Conservation (phyloP, 2,797 vertebrate species). For the Argyrosomus regius region DNA sequence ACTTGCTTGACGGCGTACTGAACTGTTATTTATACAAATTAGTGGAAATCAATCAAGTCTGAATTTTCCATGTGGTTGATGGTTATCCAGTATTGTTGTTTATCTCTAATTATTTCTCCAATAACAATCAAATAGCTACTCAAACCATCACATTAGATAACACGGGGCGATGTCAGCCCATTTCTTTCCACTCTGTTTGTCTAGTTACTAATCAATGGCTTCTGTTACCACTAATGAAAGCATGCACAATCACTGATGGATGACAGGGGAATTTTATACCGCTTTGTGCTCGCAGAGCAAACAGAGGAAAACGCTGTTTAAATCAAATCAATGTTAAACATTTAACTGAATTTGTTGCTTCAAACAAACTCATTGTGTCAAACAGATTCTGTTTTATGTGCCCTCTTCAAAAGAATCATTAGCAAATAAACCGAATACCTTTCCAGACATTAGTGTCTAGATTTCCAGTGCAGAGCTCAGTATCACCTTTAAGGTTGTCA, state of each 20-base stretch:
- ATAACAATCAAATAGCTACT: conserved; percentile 33
- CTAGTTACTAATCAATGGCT: conserved; percentile 36
- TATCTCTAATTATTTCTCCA: conserved; percentile 41
- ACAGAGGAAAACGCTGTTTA: background rate
- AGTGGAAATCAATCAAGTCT: conserved; percentile 43
- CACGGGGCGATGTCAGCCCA: background rate
- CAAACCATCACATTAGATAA: conserved; percentile 32
- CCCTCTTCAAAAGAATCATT: background rate
- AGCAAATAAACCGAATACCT: background rate
- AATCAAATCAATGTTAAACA: conserved; percentile 7
- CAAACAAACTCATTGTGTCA: background rate
- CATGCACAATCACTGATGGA: background rate
- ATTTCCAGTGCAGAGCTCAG: background rate
- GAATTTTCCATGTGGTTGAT: conserved; percentile 17
- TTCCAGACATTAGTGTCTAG: background rate
- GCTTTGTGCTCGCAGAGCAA: background rate
- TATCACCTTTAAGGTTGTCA: background rate
- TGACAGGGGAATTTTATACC: background rate
- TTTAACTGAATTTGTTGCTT: background rate
- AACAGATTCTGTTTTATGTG: background rate
- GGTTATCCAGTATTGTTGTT: conserved; percentile 23
- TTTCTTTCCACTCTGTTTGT: conserved; percentile 38
- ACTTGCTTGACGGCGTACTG: background rate
- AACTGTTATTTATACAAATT: conserved; percentile 23
- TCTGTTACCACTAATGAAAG: conserved; percentile 22